Conservation (phyloP, 2,113 vertebrate genomes). For the Paraplagusia blochii region DNA sequence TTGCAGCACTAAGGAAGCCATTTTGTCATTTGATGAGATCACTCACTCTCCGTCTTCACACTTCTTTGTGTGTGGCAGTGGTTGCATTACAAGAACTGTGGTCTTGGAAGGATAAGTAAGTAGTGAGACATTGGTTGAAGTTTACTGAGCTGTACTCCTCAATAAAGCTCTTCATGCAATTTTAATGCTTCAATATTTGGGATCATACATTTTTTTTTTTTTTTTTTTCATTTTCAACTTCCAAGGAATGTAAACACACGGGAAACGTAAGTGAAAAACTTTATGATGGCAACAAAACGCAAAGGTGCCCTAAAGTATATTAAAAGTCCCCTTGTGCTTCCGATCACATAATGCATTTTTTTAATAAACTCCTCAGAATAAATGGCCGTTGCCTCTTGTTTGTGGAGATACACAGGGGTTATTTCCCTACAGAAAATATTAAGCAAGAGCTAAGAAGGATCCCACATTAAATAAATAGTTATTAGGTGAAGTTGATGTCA, state of each 20-base stretch:
- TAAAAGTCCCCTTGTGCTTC: background rate
- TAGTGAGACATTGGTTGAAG: conserved; percentile 21
- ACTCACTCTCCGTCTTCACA: background rate
- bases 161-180: conserved; percentile 29
- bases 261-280: background rate
- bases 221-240: conserved; percentile 31
- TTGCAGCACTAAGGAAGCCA: too few relatives aligned
- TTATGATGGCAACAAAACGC: background rate
- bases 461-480: too few relatives aligned
- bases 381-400: background rate
- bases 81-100: background rate
- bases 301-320: background rate
- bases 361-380: background rate
- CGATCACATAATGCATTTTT: background rate
- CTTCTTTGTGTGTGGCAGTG: background rate
- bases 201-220: conserved; percentile 31
- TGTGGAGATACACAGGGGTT: background rate
- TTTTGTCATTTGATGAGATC: too few relatives aligned
- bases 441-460: too few relatives aligned
- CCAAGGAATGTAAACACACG: conserved; percentile 1
- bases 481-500: too few relatives aligned
- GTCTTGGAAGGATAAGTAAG: background rate
- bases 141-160: conserved; percentile 18
- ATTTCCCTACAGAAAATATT: too few relatives aligned
- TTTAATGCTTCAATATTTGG: conserved; percentile 36